phyloP scores from a whole-genome alignment of 2,113 vertebrate genomes.

The Rhea pennata region DNA sequence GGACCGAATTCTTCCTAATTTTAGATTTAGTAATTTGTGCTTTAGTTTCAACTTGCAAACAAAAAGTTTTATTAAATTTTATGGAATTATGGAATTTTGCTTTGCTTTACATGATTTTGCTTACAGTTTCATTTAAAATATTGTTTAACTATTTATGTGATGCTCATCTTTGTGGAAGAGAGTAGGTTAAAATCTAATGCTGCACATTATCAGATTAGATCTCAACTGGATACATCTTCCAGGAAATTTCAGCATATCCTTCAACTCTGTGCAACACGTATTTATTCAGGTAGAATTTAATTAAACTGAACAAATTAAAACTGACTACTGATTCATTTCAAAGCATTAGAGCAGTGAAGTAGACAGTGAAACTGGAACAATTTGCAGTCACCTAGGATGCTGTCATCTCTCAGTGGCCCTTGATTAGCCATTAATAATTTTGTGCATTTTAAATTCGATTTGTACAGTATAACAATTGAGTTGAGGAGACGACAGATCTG shows the following conservation, averaged over 20 bases:
- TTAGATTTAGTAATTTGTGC: background rate
- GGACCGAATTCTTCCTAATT: background rate
- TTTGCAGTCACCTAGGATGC: constrained; percentile 10
- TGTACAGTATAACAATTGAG: background rate
- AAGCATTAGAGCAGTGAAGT: background rate
- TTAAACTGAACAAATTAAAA: constrained; percentile 63
- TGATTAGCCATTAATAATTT: constrained; percentile 53
- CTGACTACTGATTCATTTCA: constrained; percentile 46
- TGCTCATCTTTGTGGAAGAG: background rate
- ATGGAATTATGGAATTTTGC: background rate
- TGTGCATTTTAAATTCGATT: constrained; percentile 45
- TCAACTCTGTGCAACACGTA: constrained; percentile 1
- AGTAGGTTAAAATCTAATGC: background rate
- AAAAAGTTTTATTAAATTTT: background rate
- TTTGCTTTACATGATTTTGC: background rate
- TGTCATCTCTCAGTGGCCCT: constrained; percentile 17
- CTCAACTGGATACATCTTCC: constrained; percentile 17
- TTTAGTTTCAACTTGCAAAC: background rate
- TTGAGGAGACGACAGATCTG: background rate
- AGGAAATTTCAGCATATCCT: constrained; percentile 24
- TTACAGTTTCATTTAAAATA: background rate
- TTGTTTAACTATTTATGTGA: background rate
- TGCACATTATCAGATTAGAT: background rate
- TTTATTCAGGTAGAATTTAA: constrained; percentile 62
- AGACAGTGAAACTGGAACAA: constrained; percentile 20